Conservation (phyloP, 2,113 vertebrate genomes). For the Eurystomus gularis region DNA sequence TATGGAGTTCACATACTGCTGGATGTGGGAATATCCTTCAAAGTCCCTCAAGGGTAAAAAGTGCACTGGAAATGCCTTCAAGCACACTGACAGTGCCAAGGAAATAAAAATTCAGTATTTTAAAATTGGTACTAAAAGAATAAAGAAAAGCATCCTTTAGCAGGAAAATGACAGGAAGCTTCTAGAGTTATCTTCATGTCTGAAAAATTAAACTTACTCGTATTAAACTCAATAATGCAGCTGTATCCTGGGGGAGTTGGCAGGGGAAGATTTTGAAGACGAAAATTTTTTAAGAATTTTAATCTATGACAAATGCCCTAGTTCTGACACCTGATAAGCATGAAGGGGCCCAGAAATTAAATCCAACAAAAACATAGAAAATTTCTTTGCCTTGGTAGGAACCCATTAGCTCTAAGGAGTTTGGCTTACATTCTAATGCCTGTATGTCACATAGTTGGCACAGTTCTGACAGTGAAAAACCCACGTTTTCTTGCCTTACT, state of each 20-base stretch:
- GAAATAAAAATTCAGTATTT: not conserved
- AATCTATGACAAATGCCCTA: not conserved
- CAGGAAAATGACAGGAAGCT: not conserved
- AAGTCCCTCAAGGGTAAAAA: not conserved
- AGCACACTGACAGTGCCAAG: not conserved
- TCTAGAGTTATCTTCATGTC: not conserved
- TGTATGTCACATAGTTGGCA: not conserved
- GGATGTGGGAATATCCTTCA: not conserved
- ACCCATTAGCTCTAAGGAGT: not conserved
- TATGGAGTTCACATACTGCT: not conserved
- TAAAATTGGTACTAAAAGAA: not conserved
- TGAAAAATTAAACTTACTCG: not conserved
- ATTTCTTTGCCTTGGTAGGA: not conserved
- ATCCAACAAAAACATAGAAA: not conserved
- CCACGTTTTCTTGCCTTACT: not conserved
- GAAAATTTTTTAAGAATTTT: not conserved
- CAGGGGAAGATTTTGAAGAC: not conserved
- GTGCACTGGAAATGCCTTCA: not conserved
- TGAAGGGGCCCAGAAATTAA: not conserved
- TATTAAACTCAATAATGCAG: not conserved
- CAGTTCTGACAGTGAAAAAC: not conserved
- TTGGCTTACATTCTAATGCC: not conserved
- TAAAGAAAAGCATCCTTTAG: not conserved
- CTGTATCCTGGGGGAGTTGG: not conserved
- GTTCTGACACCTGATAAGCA: not conserved